Evolutionary conservation across 2,113 vertebrate genomes (phyloP).

Genomic region (Furnarius figulus): DNA sequence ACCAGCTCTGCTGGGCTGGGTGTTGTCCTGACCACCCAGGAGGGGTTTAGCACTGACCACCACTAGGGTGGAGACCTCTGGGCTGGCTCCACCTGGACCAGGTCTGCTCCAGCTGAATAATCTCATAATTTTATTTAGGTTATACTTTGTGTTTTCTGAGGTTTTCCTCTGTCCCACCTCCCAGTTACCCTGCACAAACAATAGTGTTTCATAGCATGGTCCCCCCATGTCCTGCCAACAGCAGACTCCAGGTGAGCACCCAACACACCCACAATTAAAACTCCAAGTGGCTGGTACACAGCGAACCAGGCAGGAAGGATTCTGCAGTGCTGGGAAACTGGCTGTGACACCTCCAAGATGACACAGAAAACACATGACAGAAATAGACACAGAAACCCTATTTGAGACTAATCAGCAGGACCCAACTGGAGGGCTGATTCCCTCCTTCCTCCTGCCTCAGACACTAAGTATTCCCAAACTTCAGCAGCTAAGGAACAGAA

Average conservation of each 20-base stretch:
- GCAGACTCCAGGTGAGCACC: neutral
- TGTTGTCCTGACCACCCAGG: accelerated
- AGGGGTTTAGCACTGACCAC: neutral
- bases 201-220: accelerated
- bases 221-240: neutral
- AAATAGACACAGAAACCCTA: neutral
- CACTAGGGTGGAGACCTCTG: accelerated
- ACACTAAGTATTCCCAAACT: neutral
- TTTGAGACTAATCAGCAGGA: neutral
- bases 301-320: neutral
- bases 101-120: neutral
- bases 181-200: accelerated
- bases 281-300: neutral
- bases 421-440: neutral
- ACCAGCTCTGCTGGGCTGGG: neutral
- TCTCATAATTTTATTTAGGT: neutral
- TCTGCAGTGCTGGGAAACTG: neutral
- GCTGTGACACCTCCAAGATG: neutral
- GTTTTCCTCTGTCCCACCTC: neutral
- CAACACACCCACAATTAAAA: neutral
- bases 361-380: neutral
- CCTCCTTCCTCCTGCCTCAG: neutral
- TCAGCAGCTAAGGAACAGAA: neutral
- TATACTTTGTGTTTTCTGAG: neutral
- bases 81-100: neutral